Evolutionary conservation across 92 coral and sea anemone genomes (phyloP), one percentile per base, ranked within the genome.

Genomic region (Desmophyllum pertusum): DNA sequence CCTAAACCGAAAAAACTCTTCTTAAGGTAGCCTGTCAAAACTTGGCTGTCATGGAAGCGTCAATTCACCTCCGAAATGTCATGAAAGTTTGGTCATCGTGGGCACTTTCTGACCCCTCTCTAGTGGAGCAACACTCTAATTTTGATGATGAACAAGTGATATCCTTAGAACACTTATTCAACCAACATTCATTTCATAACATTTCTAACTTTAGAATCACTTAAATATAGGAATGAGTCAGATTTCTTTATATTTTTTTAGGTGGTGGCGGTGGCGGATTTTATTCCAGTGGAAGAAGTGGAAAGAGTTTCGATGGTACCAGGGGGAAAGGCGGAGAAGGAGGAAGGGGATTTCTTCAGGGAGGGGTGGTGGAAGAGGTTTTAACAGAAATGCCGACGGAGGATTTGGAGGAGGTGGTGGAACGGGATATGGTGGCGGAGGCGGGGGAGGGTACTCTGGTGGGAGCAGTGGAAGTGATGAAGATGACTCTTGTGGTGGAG

Each of bases 201-300:
- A 51, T 23, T 51, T 19, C 23, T 53, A 4, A 53, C 19, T 53
- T 43, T 43, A 2, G 48, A 43, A 43, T 43, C 10, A 7, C 10
- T 43, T 55, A 19, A 6, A 18, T 55, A 55, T 55, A n/a, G 29
- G 63, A 31, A 64, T 29, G 11, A 65, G 70, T 31, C 10, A 33
- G 19, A 19, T 65, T 23, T 0, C 10, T 30, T 0, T 11, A 5
- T 31, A 0, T 30, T 63, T 65, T 65, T 30, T 36, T 31, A n/a
- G n/a, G n/a, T n/a, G n/a, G n/a, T n/a, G n/a, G n/a, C n/a, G 70
- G 70, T 65, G 70, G 70, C 42, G 70, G 70, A 6, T 65, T 65
- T 36, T 65, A 31, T 2, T 13, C 23, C 23, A 65, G 23, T 30
- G 70, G 41, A 14, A 65, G 23, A 5, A 14, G 17, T 30, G 21